Percentiles rank a stretch among this genome's conserved stretches.
Evolutionary conservation across 2,113 vertebrate genomes (phyloP).

Genomic region (Colius striatus): DNA sequence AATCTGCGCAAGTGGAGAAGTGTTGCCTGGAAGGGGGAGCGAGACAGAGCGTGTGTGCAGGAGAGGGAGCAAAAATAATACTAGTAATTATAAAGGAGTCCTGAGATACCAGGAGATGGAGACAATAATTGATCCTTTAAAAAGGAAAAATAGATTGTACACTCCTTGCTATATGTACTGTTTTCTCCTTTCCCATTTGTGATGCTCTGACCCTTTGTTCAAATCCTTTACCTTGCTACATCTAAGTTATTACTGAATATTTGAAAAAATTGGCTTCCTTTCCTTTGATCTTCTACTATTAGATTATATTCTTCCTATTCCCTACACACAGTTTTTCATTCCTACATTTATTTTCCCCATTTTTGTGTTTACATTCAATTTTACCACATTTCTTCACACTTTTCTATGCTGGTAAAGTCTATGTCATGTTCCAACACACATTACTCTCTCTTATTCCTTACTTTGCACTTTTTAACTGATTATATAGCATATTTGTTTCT

Average conservation of each 20-base stretch:
- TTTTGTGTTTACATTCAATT: slow-evolving; percentile 58
- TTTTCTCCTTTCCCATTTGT: not conserved
- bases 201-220: slow-evolving; percentile 8
- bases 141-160: not conserved
- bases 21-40: slow-evolving; percentile 54
- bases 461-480: slow-evolving; percentile 41
- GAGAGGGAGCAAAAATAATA: not conserved
- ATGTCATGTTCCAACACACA: slow-evolving; percentile 17
- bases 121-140: not conserved
- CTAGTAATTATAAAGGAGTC: slow-evolving; percentile 2
- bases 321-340: slow-evolving; percentile 7
- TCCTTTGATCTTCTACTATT: slow-evolving; percentile 41
- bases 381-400: slow-evolving; percentile 56
- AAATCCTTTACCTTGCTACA: not conserved
- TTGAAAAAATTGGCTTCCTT: slow-evolving; percentile 44
- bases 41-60: slow-evolving; percentile 15
- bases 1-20: slow-evolving; percentile 58
- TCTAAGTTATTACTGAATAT: not conserved
- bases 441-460: slow-evolving; percentile 24
- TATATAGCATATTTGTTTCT: not conserved
- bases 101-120: slow-evolving; percentile 9
- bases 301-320: slow-evolving; percentile 36
- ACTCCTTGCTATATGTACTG: rapidly evolving
- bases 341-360: slow-evolving; percentile 41
- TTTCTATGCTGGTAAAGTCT: slow-evolving; percentile 21